These are phyloP conservation scores for Pseudobourletiella spinata DNA, from an alignment of 1,140 invertebrate species.

Conservation along the genomic window DNA sequence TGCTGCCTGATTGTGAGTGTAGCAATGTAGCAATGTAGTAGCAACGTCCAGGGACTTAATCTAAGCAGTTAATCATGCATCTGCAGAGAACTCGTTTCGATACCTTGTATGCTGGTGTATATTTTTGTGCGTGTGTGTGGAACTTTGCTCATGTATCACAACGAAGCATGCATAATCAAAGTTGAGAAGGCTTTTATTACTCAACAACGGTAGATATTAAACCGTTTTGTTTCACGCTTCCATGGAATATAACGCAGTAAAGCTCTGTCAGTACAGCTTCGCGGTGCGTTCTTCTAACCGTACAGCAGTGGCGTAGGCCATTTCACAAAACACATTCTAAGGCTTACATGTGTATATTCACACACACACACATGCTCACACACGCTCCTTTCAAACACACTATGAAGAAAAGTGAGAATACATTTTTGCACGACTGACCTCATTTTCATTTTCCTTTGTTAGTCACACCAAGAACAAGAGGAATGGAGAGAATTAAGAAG, in stretches of 20 bases:
- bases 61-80: too few relatives aligned
- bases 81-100: too few relatives aligned
- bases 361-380: not conserved
- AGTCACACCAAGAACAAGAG: not conserved
- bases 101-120: too few relatives aligned
- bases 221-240: not conserved
- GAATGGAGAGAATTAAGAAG: too few relatives aligned
- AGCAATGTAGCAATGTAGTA: too few relatives aligned
- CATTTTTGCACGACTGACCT: slow-evolving; percentile 9
- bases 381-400: not conserved
- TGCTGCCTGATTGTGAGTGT: too few relatives aligned
- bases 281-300: not conserved
- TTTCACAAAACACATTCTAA: not conserved
- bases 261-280: too few relatives aligned
- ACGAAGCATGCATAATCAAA: too few relatives aligned
- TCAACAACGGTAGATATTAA: not conserved
- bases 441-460: slow-evolving; percentile 7
- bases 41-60: too few relatives aligned
- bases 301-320: not conserved
- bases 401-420: not conserved
- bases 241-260: too few relatives aligned
- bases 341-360: not conserved
- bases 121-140: too few relatives aligned
- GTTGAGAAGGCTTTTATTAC: not conserved
- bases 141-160: too few relatives aligned